Evolutionary conservation across 2,113 vertebrate species (phyloP).

Genomic region (Echinops telfairi): DNA sequence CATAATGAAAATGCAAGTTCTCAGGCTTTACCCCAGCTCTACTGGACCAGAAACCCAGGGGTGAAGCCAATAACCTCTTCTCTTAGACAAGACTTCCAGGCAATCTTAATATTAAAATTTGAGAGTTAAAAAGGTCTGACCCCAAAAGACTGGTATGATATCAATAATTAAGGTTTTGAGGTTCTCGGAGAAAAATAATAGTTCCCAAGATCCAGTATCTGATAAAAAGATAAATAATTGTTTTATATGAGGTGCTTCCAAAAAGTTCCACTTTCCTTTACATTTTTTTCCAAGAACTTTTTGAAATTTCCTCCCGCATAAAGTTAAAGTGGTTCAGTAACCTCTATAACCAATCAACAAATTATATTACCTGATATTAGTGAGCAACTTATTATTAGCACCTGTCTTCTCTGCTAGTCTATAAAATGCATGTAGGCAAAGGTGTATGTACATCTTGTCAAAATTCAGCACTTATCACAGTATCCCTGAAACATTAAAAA

Average conservation of each 20-base stretch:
- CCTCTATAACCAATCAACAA: not conserved
- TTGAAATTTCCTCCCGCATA: too few relatives aligned
- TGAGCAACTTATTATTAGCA: slow-evolving; percentile 14
- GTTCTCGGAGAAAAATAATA: not conserved
- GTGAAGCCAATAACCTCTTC: not conserved
- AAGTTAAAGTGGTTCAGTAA: not conserved
- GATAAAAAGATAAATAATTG: too few relatives aligned
- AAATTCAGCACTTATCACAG: slow-evolving; percentile 9
- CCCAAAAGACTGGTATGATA: not conserved
- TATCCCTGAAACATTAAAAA: not conserved
- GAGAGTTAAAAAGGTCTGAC: not conserved
- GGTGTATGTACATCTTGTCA: not conserved
- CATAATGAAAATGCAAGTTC: not conserved
- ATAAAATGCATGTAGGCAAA: not conserved
- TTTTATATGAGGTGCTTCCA: not conserved
- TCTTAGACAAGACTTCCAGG: not conserved
- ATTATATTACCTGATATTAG: not conserved
- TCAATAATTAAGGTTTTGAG: not conserved
- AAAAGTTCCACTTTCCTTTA: too few relatives aligned
- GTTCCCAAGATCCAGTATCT: too few relatives aligned
- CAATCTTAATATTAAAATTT: not conserved
- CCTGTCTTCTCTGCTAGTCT: slow-evolving; percentile 34
- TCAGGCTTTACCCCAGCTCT: not conserved
- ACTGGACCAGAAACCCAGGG: not conserved
- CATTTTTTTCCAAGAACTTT: too few relatives aligned